Evolutionary conservation across 2,888 invertebrate genomes (phyloP), one percentile per base, ranked within the genome.

Genomic region (Phrixothrix hirtus): DNA sequence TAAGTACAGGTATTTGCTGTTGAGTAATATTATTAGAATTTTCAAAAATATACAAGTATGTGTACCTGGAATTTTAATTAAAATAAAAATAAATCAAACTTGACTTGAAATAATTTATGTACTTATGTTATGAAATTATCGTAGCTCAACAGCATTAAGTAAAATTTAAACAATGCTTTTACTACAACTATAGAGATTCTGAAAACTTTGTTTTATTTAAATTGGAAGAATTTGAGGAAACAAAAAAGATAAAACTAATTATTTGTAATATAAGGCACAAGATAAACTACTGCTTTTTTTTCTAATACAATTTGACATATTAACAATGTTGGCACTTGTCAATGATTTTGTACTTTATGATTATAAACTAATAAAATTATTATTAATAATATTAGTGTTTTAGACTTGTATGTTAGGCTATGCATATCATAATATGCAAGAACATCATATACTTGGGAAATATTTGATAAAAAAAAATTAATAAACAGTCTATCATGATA

Each of bases 281-380:
- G 16, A 43, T 34, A 30, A 34, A n/a, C 26, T 35, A 27, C 12
- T 35, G 29, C 34, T 26, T 44, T 31, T n/a, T n/a, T n/a, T n/a
- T n/a, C n/a, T 35, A 25, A 44, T 17, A 38, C 17, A 46, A 26
- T 26, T 29, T 7, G 15, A 38, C 5, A 45, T 26, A 45, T 38
- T 39, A 51, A 45, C 45, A 42, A 36, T 38, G 56, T 60, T 60
- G 60, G 60, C 60, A 60, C 60, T 59, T 59, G 58, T 60, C 57
- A 54, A 58, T 51, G 34, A 57, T 47, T 60, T 60, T 60, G 60
- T 60, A 60, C 60, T 60, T 56, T 49, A 47, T 49, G 46, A 52
- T 51, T 45, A 58, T 55, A 51, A 51, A 45, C 57, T 52, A 53
- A 30, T 57, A 57, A 47, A 54, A 57, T 43, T 55, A 58, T 35